Evolutionary conservation across 2,797 vertebrate species (phyloP), one percentile per base, ranked within the genome.

Genomic region (Pipistrellus pipistrellus): DNA sequence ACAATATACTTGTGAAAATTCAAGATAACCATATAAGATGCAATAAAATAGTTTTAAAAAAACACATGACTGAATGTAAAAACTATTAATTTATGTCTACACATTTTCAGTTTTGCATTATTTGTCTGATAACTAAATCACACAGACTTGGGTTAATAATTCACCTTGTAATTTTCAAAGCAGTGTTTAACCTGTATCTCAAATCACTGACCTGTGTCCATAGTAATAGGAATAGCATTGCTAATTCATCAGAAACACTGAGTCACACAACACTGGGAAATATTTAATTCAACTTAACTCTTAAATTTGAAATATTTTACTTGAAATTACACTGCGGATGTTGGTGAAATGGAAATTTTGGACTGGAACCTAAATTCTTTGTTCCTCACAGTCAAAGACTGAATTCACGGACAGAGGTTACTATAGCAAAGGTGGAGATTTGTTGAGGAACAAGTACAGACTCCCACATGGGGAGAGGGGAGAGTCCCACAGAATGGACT

Each of bases 181-280:
- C 30, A 55, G 25, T 64, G 27, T 73, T 55, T 53, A 81, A 88
- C 68, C 2, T 90, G 3, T 62, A 73, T 46, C 75, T 88, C 21
- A 85, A 62, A 51, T 83, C 48, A 69, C 4, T 83, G 57, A 73
- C 38, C 21, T 75, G 6, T 73, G 68, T 82, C 17, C 32, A 81
- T 66, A 86, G 27, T 59, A 94, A 84, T 12, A 84, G 23, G 59
- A 93, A 87, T 18, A 90, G 25, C 9, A 83, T 78, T 85, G 25
- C 21, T 88, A 91, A 85, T 88, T 95, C 53, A 94, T 69, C 41
- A 94, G 68, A 93, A 55, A 69, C 25, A 76, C 1, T 77, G 69
- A 92, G n/a, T 94, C 23, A 53, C 48, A 32, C 8, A 93, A 32
- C 8, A 71, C 23, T 8, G 41, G 32, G 32, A 88, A 20, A 72